Percentiles rank a stretch among this genome's conserved stretches.
phyloP scores from a whole-genome alignment of 2,888 invertebrate genomes.

The Lasioglossum pauxillum region DNA sequence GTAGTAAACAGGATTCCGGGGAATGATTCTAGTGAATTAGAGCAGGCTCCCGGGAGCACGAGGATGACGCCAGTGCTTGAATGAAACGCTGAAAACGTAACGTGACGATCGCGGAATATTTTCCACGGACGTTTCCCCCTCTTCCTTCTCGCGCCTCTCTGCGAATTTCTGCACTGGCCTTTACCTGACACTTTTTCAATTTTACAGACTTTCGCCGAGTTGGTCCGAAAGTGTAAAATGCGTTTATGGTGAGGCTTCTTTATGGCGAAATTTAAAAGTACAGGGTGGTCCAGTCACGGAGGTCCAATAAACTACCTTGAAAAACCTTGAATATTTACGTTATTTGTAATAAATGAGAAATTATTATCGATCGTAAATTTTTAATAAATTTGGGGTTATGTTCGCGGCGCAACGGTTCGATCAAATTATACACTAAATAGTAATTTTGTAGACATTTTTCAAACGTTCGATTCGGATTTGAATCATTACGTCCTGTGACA shows the following conservation, averaged over 20 bases:
- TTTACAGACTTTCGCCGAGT: neutral
- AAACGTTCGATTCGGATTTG: no score
- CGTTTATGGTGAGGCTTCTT: neutral
- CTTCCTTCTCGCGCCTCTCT: neutral
- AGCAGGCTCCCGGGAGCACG: neutral
- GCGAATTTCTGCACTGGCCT: neutral
- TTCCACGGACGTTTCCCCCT: conserved; percentile 6
- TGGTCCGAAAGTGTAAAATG: neutral
- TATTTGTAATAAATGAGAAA: no score
- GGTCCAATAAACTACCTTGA: neutral
- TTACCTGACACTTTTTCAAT: neutral
- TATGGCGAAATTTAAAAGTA: neutral
- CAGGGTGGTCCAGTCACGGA: neutral
- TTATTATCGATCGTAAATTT: no score
- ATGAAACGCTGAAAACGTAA: conserved; percentile 24
- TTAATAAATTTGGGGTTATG: no score
- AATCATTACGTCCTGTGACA: no score
- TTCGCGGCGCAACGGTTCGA: no score
- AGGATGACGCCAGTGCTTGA: conserved; percentile 27
- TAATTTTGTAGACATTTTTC: no score
- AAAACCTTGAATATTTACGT: neutral
- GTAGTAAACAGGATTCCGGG: conserved; percentile 12
- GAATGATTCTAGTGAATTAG: neutral
- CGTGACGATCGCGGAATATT: conserved; percentile 19
- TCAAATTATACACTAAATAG: no score